A percentile compares a stretch with the other conserved stretches of the same genome.
Conservation (phyloP, 1,140 invertebrate species). For the Caenorhabditis inopinata region DNA sequence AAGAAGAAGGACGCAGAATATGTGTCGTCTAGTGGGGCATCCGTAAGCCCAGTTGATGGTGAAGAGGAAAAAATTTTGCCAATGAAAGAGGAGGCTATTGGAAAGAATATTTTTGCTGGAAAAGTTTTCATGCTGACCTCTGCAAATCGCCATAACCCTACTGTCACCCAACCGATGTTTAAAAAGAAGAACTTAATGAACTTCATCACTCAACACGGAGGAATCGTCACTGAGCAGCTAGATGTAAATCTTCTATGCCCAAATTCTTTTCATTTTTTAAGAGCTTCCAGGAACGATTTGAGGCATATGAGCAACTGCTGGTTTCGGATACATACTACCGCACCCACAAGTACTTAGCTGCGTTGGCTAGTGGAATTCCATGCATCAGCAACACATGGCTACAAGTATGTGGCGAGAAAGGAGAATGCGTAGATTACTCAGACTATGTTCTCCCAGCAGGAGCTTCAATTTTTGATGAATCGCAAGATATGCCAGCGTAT, state of each 20-base stretch:
- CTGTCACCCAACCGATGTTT: slow-evolving; percentile 46
- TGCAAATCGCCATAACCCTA: slow-evolving; percentile 44
- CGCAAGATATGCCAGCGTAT: slow-evolving; percentile 46
- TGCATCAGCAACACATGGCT: slow-evolving; percentile 59
- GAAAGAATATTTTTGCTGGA: slow-evolving; percentile 48
- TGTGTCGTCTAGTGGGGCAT: not conserved
- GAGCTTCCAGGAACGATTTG: slow-evolving; percentile 26
- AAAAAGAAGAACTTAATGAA: slow-evolving; percentile 57
- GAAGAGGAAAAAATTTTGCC: not conserved
- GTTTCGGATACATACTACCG: slow-evolving; percentile 64
- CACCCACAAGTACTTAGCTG: slow-evolving; percentile 63
- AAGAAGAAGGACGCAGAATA: slow-evolving; percentile 5
- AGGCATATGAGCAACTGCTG: slow-evolving; percentile 44
- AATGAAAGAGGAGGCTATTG: slow-evolving; percentile 13
- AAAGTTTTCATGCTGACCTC: slow-evolving; percentile 59
- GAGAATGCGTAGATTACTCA: slow-evolving; percentile 49
- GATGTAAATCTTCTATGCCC: slow-evolving; percentile 39
- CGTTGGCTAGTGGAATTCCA: slow-evolving; percentile 58
- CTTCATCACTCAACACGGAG: slow-evolving; percentile 55
- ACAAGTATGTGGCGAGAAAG: slow-evolving; percentile 52
- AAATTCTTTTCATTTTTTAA: not conserved
- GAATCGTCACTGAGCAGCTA: slow-evolving; percentile 59
- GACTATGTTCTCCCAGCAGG: slow-evolving; percentile 58
- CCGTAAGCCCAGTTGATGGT: not conserved
- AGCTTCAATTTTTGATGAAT: slow-evolving; percentile 36